Base-by-base conservation (phyloP, 2,888 invertebrate species). In the Galerucella nymphaeae region DNA sequence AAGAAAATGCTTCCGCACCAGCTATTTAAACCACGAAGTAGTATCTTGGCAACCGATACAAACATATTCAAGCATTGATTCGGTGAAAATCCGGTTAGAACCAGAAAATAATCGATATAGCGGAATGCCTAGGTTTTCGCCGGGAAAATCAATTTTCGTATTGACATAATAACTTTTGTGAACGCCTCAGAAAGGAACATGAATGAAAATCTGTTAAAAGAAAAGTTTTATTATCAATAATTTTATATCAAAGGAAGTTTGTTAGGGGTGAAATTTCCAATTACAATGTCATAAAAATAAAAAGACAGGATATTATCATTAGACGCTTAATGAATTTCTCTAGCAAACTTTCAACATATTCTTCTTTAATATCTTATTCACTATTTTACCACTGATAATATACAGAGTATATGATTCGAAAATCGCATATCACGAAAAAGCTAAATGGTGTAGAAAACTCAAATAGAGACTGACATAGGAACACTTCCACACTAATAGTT, bases 41-140 rank as follows among this genome's bases (percentile, higher is more conserved):
- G 81, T 82, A 75, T 66, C 82, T 70, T 76, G 76, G 85, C 83
- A 83, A 85, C 85, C 82, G 81, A 85, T 84, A 85, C 85, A 85
- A 85, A 85, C 84, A 84, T 78, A 79, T 74, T 80, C 79, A 77
- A 79, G 84, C 85, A 86, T 86, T 85, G 86, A 86, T 86, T 86
- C 81, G 80, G 79, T 77, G 80, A 80, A 81, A 82, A 84, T 83
- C 84, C 80, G 82, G 85, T 77, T 82, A 38, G 14, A 79, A 84
- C 85, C 79, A 81, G 83, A 83, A 82, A 83, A 83, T 81, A 83
- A 84, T 84, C 84, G 83, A 84, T 84, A 81, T 77, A 83, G 83
- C 83, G 74, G 78, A 81, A 82, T 80, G 80, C 80, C 83, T 79
- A 80, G 81, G 80, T 81, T 81, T 75, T 81, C 77, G 77, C 82